Evolutionary conservation across 1,140 invertebrate species (phyloP), one percentile per base, ranked within the genome.

Genomic region (Asbolus verrucosus): DNA sequence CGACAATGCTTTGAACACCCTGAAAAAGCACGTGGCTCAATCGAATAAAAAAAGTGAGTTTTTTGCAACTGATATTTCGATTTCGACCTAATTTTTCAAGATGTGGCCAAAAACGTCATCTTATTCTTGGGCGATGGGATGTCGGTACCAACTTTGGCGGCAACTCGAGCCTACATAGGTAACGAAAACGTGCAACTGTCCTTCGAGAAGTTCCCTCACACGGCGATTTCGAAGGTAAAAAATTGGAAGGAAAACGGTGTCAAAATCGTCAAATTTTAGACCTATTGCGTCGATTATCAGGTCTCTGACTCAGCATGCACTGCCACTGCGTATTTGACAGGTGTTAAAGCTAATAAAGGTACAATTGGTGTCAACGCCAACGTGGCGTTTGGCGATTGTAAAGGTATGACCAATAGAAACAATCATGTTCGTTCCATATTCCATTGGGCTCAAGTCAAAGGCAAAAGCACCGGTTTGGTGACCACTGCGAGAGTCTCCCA

Each of bases 101-200:
- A 84, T 39, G 75, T 78, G 18, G 86, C 90, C 0, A 89, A 91
- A 77, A 94, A 94, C 79, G 86, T 92, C 0, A 92, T 94, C 41
- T 77, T 93, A 9, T 94, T 94, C 75, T 79, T 95, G 16, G 93
- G 92, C 0, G 92, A 94, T 79, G 92, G 91, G 0, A 94, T 94
- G 91, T 91, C 91, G 0, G 81, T 93, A 30, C 83, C 90, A 0
- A 93, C 92, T 0, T 74, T 93, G 21, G 88, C 90, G 18, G 91
- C 91, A 0, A 86, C 89, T 0, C 83, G 92, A 19, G 90, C 89
- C 0, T 88, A 87, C 63, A 85, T 86, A 63, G 91, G 90, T 0
- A 91, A 87, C 2, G 91, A 94, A 80, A 90, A 93, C 70, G 80
- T 81, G 27, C 77, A 87, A 31, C 81, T 94, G 15, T 86, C 86